Percentiles rank a stretch among this genome's conserved stretches.
Conservation (phyloP, 2,113 vertebrate species). For the Bos indicus region DNA sequence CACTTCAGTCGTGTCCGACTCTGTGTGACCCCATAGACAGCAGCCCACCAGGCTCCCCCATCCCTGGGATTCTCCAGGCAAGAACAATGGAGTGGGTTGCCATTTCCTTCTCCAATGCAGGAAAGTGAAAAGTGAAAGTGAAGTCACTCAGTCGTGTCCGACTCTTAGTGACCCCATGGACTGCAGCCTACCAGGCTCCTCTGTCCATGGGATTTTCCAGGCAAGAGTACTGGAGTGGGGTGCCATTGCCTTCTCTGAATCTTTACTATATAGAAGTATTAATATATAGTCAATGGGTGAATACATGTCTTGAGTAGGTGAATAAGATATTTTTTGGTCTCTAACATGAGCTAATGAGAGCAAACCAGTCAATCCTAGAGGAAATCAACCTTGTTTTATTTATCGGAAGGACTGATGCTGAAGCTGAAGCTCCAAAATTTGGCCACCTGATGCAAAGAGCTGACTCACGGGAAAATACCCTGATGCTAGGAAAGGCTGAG, state of each 20-base stretch:
- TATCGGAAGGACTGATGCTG: neutral
- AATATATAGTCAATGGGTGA: neutral
- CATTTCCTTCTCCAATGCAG: too few species aligned
- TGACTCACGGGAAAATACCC: neutral
- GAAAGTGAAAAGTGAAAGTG: too few species aligned
- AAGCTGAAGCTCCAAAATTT: neutral
- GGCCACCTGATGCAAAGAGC: neutral
- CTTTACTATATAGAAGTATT: neutral
- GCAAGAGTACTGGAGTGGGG: too few species aligned
- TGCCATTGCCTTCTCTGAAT: neutral
- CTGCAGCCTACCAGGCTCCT: too few species aligned
- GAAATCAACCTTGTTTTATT: neutral
- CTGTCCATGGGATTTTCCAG: too few species aligned
- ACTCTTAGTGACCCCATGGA: too few species aligned
- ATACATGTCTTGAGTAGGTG: neutral
- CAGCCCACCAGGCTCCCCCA: too few species aligned
- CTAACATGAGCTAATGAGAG: neutral
- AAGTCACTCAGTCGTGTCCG: too few species aligned
- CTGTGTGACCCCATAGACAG: too few species aligned
- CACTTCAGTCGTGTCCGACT: too few species aligned
- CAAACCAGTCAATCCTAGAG: neutral
- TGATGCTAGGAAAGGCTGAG: neutral
- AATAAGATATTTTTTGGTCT: neutral
- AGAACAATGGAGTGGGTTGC: too few species aligned
- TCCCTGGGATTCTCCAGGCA: too few species aligned